phyloP scores from a whole-genome alignment of 2,888 invertebrate species.

The Nemotelus pantherinus region DNA sequence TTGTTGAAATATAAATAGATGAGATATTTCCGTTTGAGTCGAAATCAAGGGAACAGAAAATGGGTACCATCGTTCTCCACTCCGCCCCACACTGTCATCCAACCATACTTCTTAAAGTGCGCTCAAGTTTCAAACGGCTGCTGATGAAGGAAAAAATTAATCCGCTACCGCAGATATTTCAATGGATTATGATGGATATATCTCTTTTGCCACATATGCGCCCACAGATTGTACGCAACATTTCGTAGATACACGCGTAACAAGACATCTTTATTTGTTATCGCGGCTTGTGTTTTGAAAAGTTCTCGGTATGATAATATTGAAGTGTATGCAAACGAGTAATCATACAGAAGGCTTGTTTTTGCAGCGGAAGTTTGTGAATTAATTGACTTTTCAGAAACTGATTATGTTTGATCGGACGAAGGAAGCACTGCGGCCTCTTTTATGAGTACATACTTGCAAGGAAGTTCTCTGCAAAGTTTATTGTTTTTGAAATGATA shows the following conservation, averaged over 20 bases:
- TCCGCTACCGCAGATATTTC: conserved; percentile 16
- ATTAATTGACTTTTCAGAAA: too few species aligned
- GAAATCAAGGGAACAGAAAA: conserved; percentile 25
- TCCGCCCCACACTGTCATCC: background rate
- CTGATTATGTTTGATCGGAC: too few species aligned
- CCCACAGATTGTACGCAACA: conserved; percentile 9
- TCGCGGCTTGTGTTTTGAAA: background rate
- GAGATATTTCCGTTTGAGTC: conserved; percentile 45
- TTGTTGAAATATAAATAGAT: conserved; percentile 39
- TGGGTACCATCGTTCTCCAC: background rate
- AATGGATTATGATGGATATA: conserved; percentile 5
- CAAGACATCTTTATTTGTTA: conserved; percentile 39
- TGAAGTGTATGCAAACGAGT: conserved; percentile 1
- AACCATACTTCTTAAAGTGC: conserved; percentile 10
- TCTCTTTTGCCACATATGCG: conserved; percentile 18
- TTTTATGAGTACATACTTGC: too few species aligned
- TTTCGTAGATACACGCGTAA: conserved; percentile 9
- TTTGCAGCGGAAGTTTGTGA: background rate
- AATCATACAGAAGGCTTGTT: background rate
- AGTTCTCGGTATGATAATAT: background rate
- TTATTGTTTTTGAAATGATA: too few species aligned
- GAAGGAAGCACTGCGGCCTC: too few species aligned
- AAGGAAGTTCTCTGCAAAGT: too few species aligned
- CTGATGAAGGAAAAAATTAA: conserved; percentile 30
- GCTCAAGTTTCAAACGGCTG: conserved; percentile 38